A percentile compares a stretch with the other conserved stretches of the same genome.
Conservation (phyloP, 2,888 invertebrate species). For the Carpatolechia fugitivella region DNA sequence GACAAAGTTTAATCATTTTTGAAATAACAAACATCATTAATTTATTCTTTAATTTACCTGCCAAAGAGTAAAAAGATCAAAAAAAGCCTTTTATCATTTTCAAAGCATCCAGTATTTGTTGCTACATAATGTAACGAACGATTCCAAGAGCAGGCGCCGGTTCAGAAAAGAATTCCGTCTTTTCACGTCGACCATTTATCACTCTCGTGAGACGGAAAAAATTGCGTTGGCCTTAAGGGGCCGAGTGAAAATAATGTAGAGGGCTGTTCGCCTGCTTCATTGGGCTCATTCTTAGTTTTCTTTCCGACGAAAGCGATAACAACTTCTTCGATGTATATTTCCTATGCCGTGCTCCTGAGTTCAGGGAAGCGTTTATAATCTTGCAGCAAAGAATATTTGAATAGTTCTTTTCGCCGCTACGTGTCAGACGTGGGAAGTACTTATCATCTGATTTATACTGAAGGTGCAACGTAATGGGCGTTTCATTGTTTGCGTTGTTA, state of each 20-base stretch:
- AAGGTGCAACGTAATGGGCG: slow-evolving; percentile 12
- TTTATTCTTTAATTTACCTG: background rate
- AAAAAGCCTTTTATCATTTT: background rate
- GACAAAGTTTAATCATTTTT: too few species aligned
- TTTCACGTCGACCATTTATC: slow-evolving; percentile 60
- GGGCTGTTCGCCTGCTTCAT: slow-evolving; percentile 18
- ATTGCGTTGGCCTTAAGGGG: slow-evolving; percentile 51
- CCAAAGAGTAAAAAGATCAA: background rate
- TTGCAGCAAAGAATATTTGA: background rate
- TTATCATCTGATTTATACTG: slow-evolving; percentile 16
- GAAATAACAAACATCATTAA: too few species aligned
- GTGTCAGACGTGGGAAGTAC: background rate
- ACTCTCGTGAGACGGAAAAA: slow-evolving; percentile 54
- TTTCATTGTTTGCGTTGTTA: slow-evolving; percentile 16
- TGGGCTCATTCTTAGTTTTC: background rate
- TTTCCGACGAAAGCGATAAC: background rate
- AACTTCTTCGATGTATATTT: background rate
- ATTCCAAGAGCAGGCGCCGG: slow-evolving; percentile 4
- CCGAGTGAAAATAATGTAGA: slow-evolving; percentile 53
- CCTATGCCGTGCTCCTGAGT: background rate
- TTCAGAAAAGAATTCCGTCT: slow-evolving; percentile 48
- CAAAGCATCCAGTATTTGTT: background rate
- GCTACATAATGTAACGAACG: background rate
- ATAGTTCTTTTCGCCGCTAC: background rate
- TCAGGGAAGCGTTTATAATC: too few species aligned